phyloP scores from a whole-genome alignment of 1,140 invertebrate genomes.

The Nephotettix cincticeps region DNA sequence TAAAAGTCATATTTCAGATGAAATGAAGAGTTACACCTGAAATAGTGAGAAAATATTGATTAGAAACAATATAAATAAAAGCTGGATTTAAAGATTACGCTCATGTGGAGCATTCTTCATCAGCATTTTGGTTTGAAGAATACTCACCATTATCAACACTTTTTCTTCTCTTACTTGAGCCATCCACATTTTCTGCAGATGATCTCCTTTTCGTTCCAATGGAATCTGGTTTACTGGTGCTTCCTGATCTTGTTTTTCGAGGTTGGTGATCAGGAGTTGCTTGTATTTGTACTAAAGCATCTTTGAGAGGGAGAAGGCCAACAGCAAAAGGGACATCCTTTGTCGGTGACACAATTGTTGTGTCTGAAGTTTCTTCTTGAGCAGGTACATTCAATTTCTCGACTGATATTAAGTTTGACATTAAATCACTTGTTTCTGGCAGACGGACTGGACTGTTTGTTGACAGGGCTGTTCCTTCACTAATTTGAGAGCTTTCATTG shows the following conservation, averaged over 20 bases:
- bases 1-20: not conserved
- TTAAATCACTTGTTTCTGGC: not conserved
- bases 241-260: constrained; percentile 49
- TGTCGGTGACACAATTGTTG: constrained; percentile 38
- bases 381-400: no score
- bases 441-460: not conserved
- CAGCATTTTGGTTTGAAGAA: not conserved
- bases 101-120: not conserved
- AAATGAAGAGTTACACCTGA: not conserved
- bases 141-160: not conserved
- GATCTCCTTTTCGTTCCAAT: constrained; percentile 12
- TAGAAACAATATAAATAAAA: not conserved
- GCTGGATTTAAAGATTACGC: not conserved
- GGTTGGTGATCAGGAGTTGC: constrained; percentile 53
- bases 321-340: constrained; percentile 53
- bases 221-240: constrained; percentile 17
- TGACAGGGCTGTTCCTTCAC: not conserved
- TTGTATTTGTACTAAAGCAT: constrained; percentile 52
- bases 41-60: not conserved
- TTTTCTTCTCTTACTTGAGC: constrained; percentile 25
- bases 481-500: not conserved
- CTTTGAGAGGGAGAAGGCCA: constrained; percentile 49
- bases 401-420: not conserved
- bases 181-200: constrained; percentile 15
- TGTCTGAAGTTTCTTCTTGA: not conserved